Conservation (phyloP, 64 coral and sea anemone species). For the Exaiptasia diaphana region DNA sequence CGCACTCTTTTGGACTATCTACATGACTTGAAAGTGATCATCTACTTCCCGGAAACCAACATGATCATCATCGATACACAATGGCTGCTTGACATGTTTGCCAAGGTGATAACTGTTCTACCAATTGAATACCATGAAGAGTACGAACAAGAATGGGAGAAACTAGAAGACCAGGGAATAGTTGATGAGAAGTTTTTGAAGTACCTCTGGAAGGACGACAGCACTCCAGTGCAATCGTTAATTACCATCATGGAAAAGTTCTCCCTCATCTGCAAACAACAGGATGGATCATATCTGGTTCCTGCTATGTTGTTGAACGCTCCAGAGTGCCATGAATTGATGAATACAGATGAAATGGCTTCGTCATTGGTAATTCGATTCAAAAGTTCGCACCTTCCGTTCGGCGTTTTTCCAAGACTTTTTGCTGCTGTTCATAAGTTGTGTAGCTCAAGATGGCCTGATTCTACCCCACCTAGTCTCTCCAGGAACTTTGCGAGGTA, state of each 20-base stretch:
- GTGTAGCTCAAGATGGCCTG: background rate
- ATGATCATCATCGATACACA: background rate
- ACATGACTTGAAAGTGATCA: slow-evolving; percentile 2
- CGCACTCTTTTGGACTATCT: background rate
- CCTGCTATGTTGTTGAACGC: background rate
- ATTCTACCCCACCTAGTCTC: background rate
- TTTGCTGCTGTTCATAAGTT: background rate
- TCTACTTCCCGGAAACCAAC: background rate
- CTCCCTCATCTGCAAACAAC: background rate
- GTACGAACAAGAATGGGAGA: background rate
- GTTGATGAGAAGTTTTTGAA: background rate
- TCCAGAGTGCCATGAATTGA: background rate
- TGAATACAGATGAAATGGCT: background rate
- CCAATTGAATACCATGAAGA: background rate
- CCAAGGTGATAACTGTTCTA: background rate
- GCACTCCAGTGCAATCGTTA: background rate
- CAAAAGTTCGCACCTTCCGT: background rate
- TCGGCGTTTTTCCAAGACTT: background rate
- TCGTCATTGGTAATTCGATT: background rate
- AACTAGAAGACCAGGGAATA: slow-evolving; percentile 3
- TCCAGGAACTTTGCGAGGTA: background rate
- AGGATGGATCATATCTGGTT: background rate
- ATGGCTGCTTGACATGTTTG: slow-evolving; percentile 15
- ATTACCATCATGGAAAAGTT: slow-evolving; percentile 6
- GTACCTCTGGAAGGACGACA: background rate